Conservation (phyloP, 2,888 invertebrate genomes). For the Synergus umbraculus region DNA sequence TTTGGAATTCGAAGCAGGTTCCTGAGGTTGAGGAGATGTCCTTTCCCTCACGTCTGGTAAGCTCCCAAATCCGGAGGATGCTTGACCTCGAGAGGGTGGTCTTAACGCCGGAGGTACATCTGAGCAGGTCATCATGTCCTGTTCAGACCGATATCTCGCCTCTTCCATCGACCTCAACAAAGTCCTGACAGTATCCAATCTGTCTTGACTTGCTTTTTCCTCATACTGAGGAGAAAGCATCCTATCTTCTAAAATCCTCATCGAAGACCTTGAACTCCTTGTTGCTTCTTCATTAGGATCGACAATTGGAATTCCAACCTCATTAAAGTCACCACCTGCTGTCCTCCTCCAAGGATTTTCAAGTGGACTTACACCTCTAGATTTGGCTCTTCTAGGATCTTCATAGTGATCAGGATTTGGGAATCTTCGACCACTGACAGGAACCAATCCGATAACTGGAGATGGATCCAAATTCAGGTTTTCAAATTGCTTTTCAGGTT, state of each 20-base stretch:
- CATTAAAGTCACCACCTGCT: conserved; percentile 70
- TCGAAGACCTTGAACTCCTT: conserved; percentile 43
- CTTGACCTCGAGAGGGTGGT: conserved; percentile 65
- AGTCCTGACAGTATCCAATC: conserved; percentile 53
- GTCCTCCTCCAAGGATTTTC: conserved; percentile 44
- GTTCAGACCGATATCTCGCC: conserved; percentile 48
- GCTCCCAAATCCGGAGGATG: conserved; percentile 70
- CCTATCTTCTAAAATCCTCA: conserved; percentile 45
- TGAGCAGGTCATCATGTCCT: conserved; percentile 41
- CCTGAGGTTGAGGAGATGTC: conserved; percentile 47
- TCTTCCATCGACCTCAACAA: conserved; percentile 54
- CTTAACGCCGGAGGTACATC: conserved; percentile 47
- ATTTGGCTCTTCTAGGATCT: conserved; percentile 52
- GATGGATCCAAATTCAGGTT: conserved; percentile 61
- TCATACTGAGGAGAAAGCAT: conserved; percentile 51
- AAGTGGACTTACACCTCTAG: conserved; percentile 42
- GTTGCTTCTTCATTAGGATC: conserved; percentile 49
- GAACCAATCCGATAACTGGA: conserved; percentile 23
- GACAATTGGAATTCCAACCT: conserved; percentile 72
- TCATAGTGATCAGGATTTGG: conserved; percentile 71
- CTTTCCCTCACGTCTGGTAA: conserved; percentile 62
- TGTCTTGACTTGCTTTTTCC: conserved; percentile 54
- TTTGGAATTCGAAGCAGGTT: conserved; percentile 48
- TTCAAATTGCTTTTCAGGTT: conserved; percentile 62
- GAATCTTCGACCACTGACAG: conserved; percentile 54